Percentiles rank a stretch among this genome's conserved stretches.
phyloP scores from a whole-genome alignment of 2,888 invertebrate genomes.

The Tiliacea aurago region DNA sequence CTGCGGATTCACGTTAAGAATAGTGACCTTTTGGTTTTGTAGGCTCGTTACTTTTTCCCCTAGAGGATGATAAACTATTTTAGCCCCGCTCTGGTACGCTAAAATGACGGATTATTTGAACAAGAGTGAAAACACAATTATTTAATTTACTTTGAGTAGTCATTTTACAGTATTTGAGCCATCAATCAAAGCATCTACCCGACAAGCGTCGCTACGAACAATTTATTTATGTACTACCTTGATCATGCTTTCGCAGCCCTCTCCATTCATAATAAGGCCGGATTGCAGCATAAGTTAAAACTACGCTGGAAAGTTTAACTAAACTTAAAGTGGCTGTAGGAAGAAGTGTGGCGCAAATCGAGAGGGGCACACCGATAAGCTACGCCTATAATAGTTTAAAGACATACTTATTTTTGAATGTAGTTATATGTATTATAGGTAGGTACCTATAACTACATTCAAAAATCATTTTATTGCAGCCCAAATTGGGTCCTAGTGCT shows the following conservation, averaged over 20 bases:
- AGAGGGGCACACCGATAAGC: background rate
- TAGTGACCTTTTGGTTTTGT: too few relatives aligned
- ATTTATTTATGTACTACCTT: constrained; percentile 54
- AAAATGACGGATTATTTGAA: too few relatives aligned
- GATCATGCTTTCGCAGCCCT: constrained; percentile 41
- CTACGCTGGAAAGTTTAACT: constrained; percentile 13
- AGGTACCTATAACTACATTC: too few relatives aligned
- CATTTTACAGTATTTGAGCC: background rate
- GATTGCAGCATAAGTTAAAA: constrained; percentile 28
- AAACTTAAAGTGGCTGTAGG: background rate
- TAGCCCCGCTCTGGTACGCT: too few relatives aligned
- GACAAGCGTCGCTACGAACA: constrained; percentile 26
- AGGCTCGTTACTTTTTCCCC: too few relatives aligned
- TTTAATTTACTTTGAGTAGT: too few relatives aligned
- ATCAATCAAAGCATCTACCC: constrained; percentile 29
- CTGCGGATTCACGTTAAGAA: too few relatives aligned
- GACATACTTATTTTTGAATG: too few relatives aligned
- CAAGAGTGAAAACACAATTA: too few relatives aligned
- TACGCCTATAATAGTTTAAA: background rate
- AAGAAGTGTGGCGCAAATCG: background rate
- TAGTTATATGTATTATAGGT: too few relatives aligned
- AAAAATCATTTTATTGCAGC: too few relatives aligned
- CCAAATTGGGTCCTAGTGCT: background rate
- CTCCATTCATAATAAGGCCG: constrained; percentile 59
- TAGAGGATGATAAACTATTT: background rate